Percentiles rank a stretch among this genome's conserved stretches.
Evolutionary conservation across 2,888 invertebrate species (phyloP).

Genomic region (Sarcophaga caerulescens): DNA sequence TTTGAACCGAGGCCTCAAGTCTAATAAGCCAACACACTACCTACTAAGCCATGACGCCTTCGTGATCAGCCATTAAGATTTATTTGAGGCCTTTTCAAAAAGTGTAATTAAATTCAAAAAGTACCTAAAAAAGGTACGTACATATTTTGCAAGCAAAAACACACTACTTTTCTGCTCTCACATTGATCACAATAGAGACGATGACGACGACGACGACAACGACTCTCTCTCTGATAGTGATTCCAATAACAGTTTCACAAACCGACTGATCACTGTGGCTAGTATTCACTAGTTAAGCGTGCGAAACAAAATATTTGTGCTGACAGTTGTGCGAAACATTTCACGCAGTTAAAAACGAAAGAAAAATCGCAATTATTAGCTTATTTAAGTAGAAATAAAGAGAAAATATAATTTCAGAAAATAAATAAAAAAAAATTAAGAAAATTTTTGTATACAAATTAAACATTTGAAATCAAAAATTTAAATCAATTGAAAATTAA

Average conservation of each 20-base stretch:
- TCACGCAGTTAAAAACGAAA: conserved; percentile 60
- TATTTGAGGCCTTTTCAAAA: too few species aligned
- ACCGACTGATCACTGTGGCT: not conserved
- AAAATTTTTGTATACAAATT: conserved; percentile 24
- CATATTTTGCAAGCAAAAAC: not conserved
- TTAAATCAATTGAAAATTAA: conserved; percentile 1
- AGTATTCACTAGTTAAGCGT: conserved; percentile 35
- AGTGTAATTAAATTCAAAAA: too few species aligned
- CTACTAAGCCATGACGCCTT: too few species aligned
- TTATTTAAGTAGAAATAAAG: not conserved
- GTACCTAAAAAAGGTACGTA: not conserved
- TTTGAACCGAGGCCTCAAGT: too few species aligned
- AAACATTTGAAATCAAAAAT: conserved; percentile 11
- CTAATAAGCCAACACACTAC: too few species aligned
- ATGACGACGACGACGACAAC: too few species aligned
- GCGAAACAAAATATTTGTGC: conserved; percentile 43
- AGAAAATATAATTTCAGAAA: not conserved
- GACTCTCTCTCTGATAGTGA: not conserved
- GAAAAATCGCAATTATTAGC: conserved; percentile 50
- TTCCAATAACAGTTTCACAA: conserved; percentile 15
- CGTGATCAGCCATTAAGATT: too few species aligned
- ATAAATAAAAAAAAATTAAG: not conserved
- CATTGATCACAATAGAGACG: too few species aligned
- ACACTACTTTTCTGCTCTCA: too few species aligned
- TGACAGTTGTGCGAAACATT: conserved; percentile 66